Evolutionary conservation across 2,113 vertebrate genomes (phyloP).

Genomic region (Lophotis ruficrista): DNA sequence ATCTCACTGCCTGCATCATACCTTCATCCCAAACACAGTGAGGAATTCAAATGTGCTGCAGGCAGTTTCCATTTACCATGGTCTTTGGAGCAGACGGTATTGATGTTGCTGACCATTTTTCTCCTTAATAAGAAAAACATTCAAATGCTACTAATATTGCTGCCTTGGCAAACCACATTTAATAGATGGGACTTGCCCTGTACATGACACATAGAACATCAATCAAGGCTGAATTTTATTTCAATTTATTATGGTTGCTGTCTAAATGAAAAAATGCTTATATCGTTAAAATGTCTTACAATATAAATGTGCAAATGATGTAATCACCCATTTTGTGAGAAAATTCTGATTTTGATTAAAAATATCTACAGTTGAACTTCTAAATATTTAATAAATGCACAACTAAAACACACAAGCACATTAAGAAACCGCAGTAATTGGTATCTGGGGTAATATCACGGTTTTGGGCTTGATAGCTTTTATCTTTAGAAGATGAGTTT

Average conservation of each 20-base stretch:
- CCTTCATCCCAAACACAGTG: slow-evolving; percentile 56
- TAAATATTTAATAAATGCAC: slow-evolving; percentile 75
- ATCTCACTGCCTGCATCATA: slow-evolving; percentile 30
- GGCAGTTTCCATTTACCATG: slow-evolving; percentile 71
- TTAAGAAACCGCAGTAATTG: slow-evolving; percentile 59
- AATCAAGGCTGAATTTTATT: slow-evolving; percentile 82
- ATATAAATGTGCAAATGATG: slow-evolving; percentile 81
- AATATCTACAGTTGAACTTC: slow-evolving; percentile 60
- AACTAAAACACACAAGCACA: slow-evolving; percentile 57
- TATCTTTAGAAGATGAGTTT: slow-evolving; percentile 67
- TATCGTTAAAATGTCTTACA: slow-evolving; percentile 77
- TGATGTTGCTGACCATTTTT: slow-evolving; percentile 79
- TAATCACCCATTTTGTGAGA: slow-evolving; percentile 75
- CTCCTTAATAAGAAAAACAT: slow-evolving; percentile 88
- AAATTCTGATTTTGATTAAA: slow-evolving; percentile 71
- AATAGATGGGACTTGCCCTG: slow-evolving; percentile 81
- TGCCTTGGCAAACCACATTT: slow-evolving; percentile 82
- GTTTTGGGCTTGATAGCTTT: slow-evolving; percentile 65
- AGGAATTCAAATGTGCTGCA: slow-evolving; percentile 61
- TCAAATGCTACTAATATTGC: slow-evolving; percentile 85
- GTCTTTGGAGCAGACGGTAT: slow-evolving; percentile 71
- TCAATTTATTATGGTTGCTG: slow-evolving; percentile 84
- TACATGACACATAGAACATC: slow-evolving; percentile 77
- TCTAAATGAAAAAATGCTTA: slow-evolving; percentile 84
- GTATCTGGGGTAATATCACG: slow-evolving; percentile 7